Base-by-base conservation (phyloP, 2,113 vertebrate species). In the Neolamprologus sp. region DNA sequence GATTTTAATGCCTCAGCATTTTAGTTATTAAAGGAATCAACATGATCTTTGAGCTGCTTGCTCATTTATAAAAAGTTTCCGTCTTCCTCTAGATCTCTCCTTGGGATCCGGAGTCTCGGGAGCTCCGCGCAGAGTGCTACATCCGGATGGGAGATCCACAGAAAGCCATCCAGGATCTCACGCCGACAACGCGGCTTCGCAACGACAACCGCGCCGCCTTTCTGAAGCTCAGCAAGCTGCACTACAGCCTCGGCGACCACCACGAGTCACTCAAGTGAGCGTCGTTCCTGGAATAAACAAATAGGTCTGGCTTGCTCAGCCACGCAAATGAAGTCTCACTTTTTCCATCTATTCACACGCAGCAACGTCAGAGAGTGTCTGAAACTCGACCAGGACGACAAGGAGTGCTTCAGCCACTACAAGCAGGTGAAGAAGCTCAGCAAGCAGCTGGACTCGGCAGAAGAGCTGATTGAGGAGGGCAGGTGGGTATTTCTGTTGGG, bases 371-470 rank as follows among this genome's bases (percentile, higher is more conserved):
- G 97, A 8, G 97, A 97, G 84, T 97, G 97, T 91, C 92, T 97
- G 89, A 97, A 96, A 91, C 94, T 97, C 11, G 97, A 97, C 91
- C 97, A 97, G 93, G 97, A 97, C 1, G 97, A 97, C 87, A 97
- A 96, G 26, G 96, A 97, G 55, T 97, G 97, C 88, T 97, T 97
- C 81, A 87, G 93, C 23, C 97, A 97, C 88, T 97, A 97, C 95
- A 97, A 97, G 90, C 97, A 96, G 90, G 97, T 96, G 90, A 97
- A 97, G 86, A 97, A 97, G 84, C 96, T 97, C 57, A 96, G 96
- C 91, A 96, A 97, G 89, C 97, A 97, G 93, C 90, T 97, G 90
- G 97, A 97, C 86, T 93, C 94, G 0, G 97, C 96, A 2, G 97
- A 97, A 19, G 96, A 97, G 80, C 94, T 96, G 35, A 93, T 97